Evolutionary conservation across 35 echinoderm and acorn worm species (phyloP).

Genomic region (Apostichopus parvimensis): DNA sequence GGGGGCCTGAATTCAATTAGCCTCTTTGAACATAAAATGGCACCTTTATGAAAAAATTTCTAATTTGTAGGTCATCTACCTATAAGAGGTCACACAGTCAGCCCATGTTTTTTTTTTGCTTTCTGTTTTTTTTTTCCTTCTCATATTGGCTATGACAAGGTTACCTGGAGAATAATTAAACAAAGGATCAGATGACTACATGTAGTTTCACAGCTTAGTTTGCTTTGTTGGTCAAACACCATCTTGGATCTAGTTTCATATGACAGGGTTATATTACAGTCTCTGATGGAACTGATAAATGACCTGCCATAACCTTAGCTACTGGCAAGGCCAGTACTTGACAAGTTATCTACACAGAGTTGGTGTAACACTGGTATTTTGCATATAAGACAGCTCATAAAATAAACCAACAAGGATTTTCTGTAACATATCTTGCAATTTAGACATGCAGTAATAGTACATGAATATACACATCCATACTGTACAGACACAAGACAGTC

Average conservation of each 20-base stretch:
- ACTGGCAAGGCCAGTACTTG: neutral
- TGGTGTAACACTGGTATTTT: no score
- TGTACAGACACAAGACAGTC: no score
- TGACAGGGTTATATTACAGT: neutral
- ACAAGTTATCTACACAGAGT: no score
- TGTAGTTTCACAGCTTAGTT: neutral
- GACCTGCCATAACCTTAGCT: neutral
- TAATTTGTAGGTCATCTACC: neutral
- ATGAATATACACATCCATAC: no score
- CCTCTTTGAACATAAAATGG: neutral
- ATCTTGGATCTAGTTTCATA: neutral
- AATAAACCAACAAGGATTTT: no score
- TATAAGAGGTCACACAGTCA: neutral
- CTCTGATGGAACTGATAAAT: neutral
- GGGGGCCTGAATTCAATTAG: neutral
- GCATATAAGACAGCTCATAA: no score
- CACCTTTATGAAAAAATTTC: neutral
- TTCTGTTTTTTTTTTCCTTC: neutral
- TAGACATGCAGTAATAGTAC: no score
- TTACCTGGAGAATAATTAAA: neutral
- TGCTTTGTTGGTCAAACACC: neutral
- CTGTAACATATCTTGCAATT: no score
- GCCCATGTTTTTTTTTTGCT: neutral
- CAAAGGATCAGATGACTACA: neutral
- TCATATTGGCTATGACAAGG: neutral